These are phyloP conservation scores for Lycaena phlaeas DNA, from an alignment of 2,888 invertebrate genomes.

Conservation along the genomic window DNA sequence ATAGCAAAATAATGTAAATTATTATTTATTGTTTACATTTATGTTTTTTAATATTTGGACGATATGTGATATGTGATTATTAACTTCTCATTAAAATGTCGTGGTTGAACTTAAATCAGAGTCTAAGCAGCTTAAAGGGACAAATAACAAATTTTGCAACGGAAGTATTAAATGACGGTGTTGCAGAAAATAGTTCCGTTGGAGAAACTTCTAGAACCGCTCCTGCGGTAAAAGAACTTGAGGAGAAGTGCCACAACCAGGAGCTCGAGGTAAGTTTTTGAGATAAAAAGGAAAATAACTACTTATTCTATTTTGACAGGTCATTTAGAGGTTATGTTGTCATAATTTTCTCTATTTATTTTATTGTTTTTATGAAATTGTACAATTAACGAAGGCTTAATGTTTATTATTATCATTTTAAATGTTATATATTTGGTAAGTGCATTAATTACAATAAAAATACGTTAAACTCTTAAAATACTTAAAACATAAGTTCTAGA, in stretches of 20 bases:
- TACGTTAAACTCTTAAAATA: too few relatives aligned
- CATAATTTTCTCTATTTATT: too few relatives aligned
- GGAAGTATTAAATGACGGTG: slow-evolving; percentile 87
- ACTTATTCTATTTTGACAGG: slow-evolving; percentile 33
- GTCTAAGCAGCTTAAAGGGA: slow-evolving; percentile 83
- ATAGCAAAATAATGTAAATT: slow-evolving; percentile 63
- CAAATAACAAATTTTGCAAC: slow-evolving; percentile 91
- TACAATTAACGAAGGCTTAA: too few relatives aligned
- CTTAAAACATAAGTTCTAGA: too few relatives aligned
- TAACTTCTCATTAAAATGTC: slow-evolving; percentile 61
- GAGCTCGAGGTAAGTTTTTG: slow-evolving; percentile 69
- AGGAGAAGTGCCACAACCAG: slow-evolving; percentile 70
- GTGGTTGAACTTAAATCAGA: slow-evolving; percentile 79
- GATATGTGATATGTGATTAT: slow-evolving; percentile 39
- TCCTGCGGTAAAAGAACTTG: slow-evolving; percentile 59
- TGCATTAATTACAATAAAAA: too few relatives aligned
- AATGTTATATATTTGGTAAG: too few relatives aligned
- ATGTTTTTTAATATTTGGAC: slow-evolving; percentile 34
- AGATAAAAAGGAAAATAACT: background rate
- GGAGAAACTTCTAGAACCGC: slow-evolving; percentile 29
- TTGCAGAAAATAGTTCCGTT: slow-evolving; percentile 57
- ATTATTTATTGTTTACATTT: slow-evolving; percentile 57
- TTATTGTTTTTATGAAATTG: too few relatives aligned
- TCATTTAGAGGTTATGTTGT: slow-evolving; percentile 59
- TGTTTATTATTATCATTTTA: too few relatives aligned